These are phyloP conservation scores for Drosophila mimica DNA, from an alignment of 2,888 invertebrate species.

Conservation along the genomic window DNA sequence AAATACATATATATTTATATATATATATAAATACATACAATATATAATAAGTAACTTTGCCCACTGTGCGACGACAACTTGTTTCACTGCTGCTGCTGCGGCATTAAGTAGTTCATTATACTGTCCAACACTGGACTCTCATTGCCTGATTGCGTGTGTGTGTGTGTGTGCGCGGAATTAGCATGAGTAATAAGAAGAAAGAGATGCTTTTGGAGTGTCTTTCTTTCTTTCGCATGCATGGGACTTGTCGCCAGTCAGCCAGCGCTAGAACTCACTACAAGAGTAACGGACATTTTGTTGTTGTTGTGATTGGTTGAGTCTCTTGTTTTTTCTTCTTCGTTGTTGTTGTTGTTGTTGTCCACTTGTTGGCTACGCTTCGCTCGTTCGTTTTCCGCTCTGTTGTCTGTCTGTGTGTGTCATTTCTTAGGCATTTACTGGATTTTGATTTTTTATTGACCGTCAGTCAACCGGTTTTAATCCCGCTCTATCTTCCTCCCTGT, in stretches of 20 bases:
- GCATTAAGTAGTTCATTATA: slow-evolving; percentile 74
- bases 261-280: slow-evolving; percentile 36
- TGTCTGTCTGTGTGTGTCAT: slow-evolving; percentile 57
- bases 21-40: not conserved
- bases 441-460: slow-evolving; percentile 65
- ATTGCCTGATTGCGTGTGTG: slow-evolving; percentile 6
- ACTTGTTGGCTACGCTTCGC: slow-evolving; percentile 60
- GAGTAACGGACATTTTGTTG: slow-evolving; percentile 43
- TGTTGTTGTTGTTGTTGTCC: slow-evolving; percentile 32
- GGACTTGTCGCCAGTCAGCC: slow-evolving; percentile 25
- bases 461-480: slow-evolving; percentile 60
- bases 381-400: slow-evolving; percentile 25
- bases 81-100: slow-evolving; percentile 50
- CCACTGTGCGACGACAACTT: slow-evolving; percentile 66
- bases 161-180: slow-evolving; percentile 51
- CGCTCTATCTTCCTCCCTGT: not conserved
- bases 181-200: slow-evolving; percentile 64
- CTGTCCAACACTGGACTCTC: slow-evolving; percentile 48
- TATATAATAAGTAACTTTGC: slow-evolving; percentile 25
- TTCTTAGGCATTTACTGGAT: slow-evolving; percentile 69
- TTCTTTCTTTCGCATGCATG: slow-evolving; percentile 29
- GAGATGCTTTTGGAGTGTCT: slow-evolving; percentile 41
- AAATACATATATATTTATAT: not conserved
- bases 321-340: slow-evolving; percentile 7
- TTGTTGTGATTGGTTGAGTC: not conserved